A percentile compares a stretch with the other conserved stretches of the same genome.
Conservation (phyloP, 2,888 invertebrate species). For the Torymus texanus region DNA sequence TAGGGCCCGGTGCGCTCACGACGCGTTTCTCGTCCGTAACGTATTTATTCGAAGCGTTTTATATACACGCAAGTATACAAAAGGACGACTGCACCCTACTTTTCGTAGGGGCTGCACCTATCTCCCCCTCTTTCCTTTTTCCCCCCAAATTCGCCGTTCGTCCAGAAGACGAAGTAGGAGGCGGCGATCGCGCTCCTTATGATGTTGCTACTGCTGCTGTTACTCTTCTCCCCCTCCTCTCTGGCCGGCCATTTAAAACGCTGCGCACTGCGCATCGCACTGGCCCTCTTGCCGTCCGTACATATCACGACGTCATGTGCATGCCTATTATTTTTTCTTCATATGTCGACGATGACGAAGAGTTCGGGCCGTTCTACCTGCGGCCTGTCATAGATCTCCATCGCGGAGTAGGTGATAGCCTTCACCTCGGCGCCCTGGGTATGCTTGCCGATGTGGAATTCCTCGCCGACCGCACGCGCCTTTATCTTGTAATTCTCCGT, state of each 20-base stretch:
- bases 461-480: constrained; percentile 89
- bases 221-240: not conserved
- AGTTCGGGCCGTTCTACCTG: constrained; percentile 87
- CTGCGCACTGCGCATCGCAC: not conserved
- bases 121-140: not conserved
- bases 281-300: too few relatives aligned
- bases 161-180: not conserved
- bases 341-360: constrained; percentile 99
- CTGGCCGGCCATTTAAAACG: constrained; percentile 30
- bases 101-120: constrained; percentile 26
- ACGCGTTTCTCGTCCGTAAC: constrained; percentile 72
- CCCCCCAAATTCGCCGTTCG: not conserved
- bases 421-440: constrained; percentile 99
- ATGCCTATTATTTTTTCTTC: constrained; percentile 60
- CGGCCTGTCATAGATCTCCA: constrained; percentile 90
- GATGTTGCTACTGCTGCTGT: not conserved
- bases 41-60: constrained; percentile 72
- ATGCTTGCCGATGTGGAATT: constrained; percentile 93
- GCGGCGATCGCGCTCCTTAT: too few relatives aligned
- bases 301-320: too few relatives aligned
- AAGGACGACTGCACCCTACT: constrained; percentile 69
- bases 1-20: constrained; percentile 63
- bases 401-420: constrained; percentile 99
- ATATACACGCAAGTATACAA: constrained; percentile 66
- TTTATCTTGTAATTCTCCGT: constrained; percentile 87